Conservation (phyloP, 64 coral and sea anemone species). For the Exaiptasia diaphana region DNA sequence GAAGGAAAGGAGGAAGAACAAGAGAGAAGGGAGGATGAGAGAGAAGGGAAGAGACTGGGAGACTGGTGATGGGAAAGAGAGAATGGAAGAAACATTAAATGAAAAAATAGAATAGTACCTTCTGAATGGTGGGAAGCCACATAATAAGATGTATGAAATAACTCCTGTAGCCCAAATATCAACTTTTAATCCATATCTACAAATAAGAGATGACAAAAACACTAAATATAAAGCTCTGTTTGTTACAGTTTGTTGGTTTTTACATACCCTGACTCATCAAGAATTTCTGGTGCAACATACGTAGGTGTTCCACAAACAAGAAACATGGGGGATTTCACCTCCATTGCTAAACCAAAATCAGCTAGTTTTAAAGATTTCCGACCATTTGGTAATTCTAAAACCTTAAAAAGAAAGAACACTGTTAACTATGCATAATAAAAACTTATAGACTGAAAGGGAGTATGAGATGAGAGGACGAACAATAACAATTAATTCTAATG, state of each 20-base stretch:
- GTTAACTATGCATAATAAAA: background rate
- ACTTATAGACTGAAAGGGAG: too few species aligned
- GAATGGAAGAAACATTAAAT: too few species aligned
- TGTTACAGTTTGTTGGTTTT: background rate
- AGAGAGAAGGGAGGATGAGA: too few species aligned
- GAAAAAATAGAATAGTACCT: constrained; percentile 56
- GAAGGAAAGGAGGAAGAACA: too few species aligned
- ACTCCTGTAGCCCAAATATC: constrained; percentile 98
- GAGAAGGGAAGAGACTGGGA: too few species aligned
- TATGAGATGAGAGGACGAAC: too few species aligned
- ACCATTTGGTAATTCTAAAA: constrained; percentile 41
- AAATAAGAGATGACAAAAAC: background rate
- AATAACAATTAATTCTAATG: too few species aligned
- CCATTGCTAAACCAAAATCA: constrained; percentile 93
- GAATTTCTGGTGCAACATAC: constrained; percentile 89
- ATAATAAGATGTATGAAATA: constrained; percentile 94
- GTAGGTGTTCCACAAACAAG: constrained; percentile 92
- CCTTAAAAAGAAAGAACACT: constrained; percentile 44
- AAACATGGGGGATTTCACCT: constrained; percentile 83
- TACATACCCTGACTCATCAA: constrained; percentile 90
- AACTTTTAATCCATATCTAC: constrained; percentile 89
- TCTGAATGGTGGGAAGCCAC: constrained; percentile 98
- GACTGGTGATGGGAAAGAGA: too few species aligned
- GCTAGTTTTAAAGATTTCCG: constrained; percentile 78
- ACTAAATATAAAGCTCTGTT: background rate